Conservation (phyloP, 2,797 vertebrate species). For the Cynodonichthys magdalenae region DNA sequence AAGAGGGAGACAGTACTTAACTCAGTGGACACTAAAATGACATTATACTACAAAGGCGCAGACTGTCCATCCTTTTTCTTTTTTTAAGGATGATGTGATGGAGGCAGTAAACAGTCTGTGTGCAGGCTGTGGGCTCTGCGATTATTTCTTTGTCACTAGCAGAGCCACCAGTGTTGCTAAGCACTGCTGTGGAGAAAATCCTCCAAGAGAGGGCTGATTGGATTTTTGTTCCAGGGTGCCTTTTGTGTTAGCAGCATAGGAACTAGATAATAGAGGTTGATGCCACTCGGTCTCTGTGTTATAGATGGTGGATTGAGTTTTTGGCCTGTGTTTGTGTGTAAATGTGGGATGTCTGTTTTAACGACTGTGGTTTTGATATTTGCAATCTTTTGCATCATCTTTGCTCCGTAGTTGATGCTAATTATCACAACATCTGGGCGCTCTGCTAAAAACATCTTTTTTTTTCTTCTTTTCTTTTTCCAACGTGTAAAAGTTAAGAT, state of each 20-base stretch:
- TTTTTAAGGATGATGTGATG: slow-evolving; percentile 70
- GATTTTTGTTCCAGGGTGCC: slow-evolving; percentile 82
- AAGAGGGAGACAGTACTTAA: slow-evolving; percentile 46
- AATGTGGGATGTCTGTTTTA: slow-evolving; percentile 25
- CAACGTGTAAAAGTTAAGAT: background rate
- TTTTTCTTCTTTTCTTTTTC: background rate
- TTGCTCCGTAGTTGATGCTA: slow-evolving; percentile 17
- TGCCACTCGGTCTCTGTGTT: slow-evolving; percentile 76
- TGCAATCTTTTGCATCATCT: slow-evolving; percentile 16
- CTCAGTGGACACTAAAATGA: slow-evolving; percentile 78
- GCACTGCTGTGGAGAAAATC: slow-evolving; percentile 79
- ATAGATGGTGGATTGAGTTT: slow-evolving; percentile 74
- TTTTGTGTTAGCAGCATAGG: slow-evolving; percentile 82
- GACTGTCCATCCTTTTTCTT: slow-evolving; percentile 71
- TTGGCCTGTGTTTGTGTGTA: slow-evolving; percentile 43
- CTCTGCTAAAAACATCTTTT: slow-evolving; percentile 3
- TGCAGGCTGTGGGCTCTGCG: slow-evolving; percentile 77
- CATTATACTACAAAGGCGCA: slow-evolving; percentile 59
- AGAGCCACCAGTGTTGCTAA: slow-evolving; percentile 79
- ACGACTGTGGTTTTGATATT: slow-evolving; percentile 31
- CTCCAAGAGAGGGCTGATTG: slow-evolving; percentile 81
- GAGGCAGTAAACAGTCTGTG: slow-evolving; percentile 80
- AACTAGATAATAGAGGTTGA: slow-evolving; percentile 82
- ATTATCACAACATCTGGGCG: slow-evolving; percentile 1
- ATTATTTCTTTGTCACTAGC: slow-evolving; percentile 82